Conservation (phyloP, 2,797 vertebrate species). For the Glyptemys insculpta region DNA sequence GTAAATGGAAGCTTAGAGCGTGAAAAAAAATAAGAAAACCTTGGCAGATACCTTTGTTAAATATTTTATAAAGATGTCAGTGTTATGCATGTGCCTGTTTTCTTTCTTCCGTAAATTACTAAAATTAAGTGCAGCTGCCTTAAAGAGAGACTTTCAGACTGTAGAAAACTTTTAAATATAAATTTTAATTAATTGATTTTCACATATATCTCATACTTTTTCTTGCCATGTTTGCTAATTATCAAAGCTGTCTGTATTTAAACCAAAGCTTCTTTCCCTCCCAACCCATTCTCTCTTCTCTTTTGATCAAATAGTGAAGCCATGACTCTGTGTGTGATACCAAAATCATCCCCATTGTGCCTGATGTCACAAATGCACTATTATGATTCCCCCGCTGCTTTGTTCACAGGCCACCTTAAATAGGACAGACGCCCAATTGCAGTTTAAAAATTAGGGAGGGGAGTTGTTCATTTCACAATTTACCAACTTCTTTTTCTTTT, state of each 20-base stretch:
- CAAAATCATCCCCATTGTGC: background rate
- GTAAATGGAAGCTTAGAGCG: conserved; percentile 36
- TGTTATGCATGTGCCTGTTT: conserved; percentile 54
- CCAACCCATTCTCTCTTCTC: background rate
- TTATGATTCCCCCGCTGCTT: background rate
- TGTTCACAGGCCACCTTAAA: background rate
- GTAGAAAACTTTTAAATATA: background rate
- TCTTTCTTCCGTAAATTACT: conserved; percentile 68
- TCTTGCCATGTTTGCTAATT: background rate
- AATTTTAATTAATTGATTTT: conserved; percentile 4
- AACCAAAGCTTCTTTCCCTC: background rate
- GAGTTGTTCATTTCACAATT: background rate
- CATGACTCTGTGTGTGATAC: background rate
- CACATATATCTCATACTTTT: background rate
- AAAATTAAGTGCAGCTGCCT: conserved; percentile 55
- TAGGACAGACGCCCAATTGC: background rate
- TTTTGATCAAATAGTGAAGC: background rate
- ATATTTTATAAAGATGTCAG: conserved; percentile 77
- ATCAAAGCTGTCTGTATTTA: background rate
- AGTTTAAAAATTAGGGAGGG: background rate
- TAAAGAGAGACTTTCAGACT: conserved; percentile 35
- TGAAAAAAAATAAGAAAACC: conserved; percentile 36
- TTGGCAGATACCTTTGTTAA: conserved; percentile 72
- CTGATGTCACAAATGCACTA: background rate
- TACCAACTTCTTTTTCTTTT: background rate